A percentile compares a stretch with the other conserved stretches of the same genome.
Conservation (phyloP, 2,888 invertebrate species). For the Xanthia icteritia region DNA sequence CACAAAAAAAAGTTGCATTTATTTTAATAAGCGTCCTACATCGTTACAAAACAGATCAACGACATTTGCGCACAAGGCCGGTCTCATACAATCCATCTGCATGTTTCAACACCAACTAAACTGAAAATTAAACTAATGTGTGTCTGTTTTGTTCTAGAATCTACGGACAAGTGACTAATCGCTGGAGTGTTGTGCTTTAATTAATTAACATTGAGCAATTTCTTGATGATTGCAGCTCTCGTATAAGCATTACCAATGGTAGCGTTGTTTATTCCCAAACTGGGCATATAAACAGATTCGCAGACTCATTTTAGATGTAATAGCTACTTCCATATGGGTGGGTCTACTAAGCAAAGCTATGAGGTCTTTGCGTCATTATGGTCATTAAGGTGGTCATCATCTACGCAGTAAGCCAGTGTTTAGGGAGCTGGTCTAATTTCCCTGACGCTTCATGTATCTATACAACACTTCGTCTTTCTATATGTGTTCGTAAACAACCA, state of each 20-base stretch:
- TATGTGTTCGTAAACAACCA: slow-evolving; percentile 81
- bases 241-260: too few species aligned
- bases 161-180: neutral
- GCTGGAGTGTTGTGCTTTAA: too few species aligned
- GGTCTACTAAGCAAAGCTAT: too few species aligned
- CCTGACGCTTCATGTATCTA: slow-evolving; percentile 74
- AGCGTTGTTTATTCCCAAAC: too few species aligned
- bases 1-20: slow-evolving; percentile 3
- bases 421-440: slow-evolving; percentile 80
- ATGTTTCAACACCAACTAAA: slow-evolving; percentile 44
- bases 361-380: too few species aligned
- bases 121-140: slow-evolving; percentile 48
- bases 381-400: slow-evolving; percentile 83
- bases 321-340: too few species aligned
- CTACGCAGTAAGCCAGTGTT: slow-evolving; percentile 85
- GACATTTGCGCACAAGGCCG: slow-evolving; percentile 51
- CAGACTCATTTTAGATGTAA: too few species aligned
- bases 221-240: slow-evolving; percentile 2
- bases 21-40: slow-evolving; percentile 27
- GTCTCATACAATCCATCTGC: slow-evolving; percentile 43
- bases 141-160: slow-evolving; percentile 48
- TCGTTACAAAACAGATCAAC: slow-evolving; percentile 38
- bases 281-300: too few species aligned
- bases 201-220: neutral
- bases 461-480: slow-evolving; percentile 79